Evolutionary conservation across 2,113 vertebrate genomes (phyloP).

Genomic region (Murina feae): DNA sequence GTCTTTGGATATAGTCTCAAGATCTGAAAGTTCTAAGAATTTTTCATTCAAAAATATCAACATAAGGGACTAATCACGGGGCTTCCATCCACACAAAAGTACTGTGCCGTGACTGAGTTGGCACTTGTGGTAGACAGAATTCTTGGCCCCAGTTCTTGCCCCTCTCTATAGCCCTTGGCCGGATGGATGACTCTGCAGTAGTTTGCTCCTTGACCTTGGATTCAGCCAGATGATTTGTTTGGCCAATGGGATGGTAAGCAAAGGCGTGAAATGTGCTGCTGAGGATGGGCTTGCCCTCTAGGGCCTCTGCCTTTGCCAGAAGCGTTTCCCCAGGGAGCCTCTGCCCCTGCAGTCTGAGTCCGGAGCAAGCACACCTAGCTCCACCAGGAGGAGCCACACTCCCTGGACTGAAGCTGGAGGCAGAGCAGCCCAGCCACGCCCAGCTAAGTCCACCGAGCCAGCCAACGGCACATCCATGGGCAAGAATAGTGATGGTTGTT

Average conservation of each 20-base stretch:
- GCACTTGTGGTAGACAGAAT: neutral
- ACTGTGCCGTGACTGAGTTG: neutral
- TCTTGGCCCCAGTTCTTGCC: neutral
- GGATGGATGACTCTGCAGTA: neutral
- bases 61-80: neutral
- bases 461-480: neutral
- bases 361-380: neutral
- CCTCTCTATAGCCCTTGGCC: neutral
- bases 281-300: neutral
- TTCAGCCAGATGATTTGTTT: neutral
- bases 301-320: neutral
- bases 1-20: neutral
- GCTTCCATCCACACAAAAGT: neutral
- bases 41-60: neutral
- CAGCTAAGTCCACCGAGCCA: neutral
- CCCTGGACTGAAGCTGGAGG: neutral
- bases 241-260: neutral
- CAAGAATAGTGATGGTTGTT: fast-evolving
- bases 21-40: neutral
- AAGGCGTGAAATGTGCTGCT: neutral
- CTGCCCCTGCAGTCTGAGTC: neutral
- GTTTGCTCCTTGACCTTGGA: neutral
- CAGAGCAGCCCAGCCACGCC: neutral
- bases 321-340: neutral
- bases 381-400: fast-evolving